These are phyloP conservation scores for Oryctolagus cuniculus DNA, from an alignment of 2,113 vertebrate species.

Conservation along the genomic window DNA sequence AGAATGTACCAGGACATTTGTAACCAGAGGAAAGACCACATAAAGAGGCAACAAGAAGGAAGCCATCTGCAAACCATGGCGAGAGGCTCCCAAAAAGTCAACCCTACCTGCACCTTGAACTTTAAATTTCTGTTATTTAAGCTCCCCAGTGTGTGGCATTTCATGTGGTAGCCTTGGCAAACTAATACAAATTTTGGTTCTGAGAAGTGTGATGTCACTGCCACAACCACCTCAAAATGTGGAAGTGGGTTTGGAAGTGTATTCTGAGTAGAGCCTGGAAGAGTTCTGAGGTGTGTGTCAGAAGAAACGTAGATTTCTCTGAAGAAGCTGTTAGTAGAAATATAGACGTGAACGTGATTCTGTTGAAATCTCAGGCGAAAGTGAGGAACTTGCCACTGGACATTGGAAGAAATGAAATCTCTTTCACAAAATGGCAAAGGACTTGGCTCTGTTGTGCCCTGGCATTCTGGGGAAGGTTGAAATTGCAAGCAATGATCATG, in stretches of 20 bases:
- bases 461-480: neutral
- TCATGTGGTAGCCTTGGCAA: neutral
- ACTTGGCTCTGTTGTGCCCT: neutral
- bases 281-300: neutral
- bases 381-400: neutral
- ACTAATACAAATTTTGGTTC: neutral
- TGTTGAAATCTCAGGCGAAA: neutral
- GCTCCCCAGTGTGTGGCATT: neutral
- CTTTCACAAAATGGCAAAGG: neutral
- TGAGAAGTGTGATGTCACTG: neutral
- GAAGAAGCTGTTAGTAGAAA: neutral
- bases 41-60: neutral
- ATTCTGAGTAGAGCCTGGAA: neutral
- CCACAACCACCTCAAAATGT: neutral
- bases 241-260: neutral
- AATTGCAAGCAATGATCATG: neutral
- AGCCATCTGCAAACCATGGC: neutral
- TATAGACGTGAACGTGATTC: neutral
- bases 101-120: neutral
- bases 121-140: neutral
- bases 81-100: neutral
- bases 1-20: accelerated
- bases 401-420: neutral
- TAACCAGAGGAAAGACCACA: neutral
- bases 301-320: neutral